Conservation (phyloP, 2,113 vertebrate species). For the Pelvicachromis taeniatus region DNA sequence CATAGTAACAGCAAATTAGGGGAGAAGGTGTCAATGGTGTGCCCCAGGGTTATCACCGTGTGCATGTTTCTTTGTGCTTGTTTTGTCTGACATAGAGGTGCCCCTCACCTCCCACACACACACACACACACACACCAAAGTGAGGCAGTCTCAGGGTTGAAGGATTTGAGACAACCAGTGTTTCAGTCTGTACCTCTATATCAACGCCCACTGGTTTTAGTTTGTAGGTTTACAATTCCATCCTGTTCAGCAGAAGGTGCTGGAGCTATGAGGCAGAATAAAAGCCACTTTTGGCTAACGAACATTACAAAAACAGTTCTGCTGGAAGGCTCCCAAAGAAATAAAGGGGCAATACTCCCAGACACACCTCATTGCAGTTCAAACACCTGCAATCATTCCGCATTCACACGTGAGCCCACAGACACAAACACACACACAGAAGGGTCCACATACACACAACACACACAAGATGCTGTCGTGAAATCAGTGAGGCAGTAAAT, state of each 20-base stretch:
- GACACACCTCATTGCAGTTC: constrained; percentile 52
- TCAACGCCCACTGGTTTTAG: neutral
- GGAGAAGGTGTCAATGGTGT: neutral
- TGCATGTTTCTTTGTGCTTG: neutral
- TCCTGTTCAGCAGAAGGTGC: neutral
- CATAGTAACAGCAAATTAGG: constrained; percentile 8
- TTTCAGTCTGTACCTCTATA: neutral
- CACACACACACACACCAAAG: neutral
- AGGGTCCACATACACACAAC: neutral
- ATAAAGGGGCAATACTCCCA: constrained; percentile 30
- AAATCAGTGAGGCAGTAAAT: constrained; percentile 67
- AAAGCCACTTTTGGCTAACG: constrained; percentile 23
- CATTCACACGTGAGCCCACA: neutral
- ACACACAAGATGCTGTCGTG: neutral
- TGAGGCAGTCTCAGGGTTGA: neutral
- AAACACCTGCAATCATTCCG: constrained; percentile 55
- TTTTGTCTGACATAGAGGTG: neutral
- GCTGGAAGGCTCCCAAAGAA: constrained; percentile 28
- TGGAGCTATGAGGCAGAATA: neutral
- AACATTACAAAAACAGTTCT: constrained; percentile 25
- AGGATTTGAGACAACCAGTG: neutral
- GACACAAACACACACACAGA: neutral
- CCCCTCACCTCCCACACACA: neutral
- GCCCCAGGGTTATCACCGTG: neutral
- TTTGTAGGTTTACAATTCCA: neutral